These are phyloP conservation scores for Cyprinodon tularosa DNA, from an alignment of 2,113 vertebrate species.

Conservation along the genomic window DNA sequence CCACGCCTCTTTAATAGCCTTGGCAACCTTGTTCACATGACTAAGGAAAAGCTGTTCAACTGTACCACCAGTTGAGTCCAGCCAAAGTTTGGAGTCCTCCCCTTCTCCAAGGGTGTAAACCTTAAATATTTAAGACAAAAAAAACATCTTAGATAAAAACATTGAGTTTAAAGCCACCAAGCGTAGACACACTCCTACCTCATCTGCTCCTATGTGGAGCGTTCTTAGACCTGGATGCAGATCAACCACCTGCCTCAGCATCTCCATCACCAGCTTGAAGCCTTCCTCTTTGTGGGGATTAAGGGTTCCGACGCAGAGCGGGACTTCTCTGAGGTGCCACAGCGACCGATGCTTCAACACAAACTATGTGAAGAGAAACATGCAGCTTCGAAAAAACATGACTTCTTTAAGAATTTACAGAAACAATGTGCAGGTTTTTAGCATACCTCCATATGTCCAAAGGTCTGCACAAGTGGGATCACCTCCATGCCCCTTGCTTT, in stretches of 20 bases:
- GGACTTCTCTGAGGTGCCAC: conserved; percentile 85
- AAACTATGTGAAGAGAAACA: conserved; percentile 80
- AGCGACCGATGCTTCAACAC: conserved; percentile 89
- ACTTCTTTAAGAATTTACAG: background rate
- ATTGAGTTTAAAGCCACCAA: fast-evolving
- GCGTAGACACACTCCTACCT: conserved; percentile 69
- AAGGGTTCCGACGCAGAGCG: conserved; percentile 86
- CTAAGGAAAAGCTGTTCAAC: conserved; percentile 85
- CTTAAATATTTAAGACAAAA: conserved; percentile 64
- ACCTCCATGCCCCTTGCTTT: conserved; percentile 83
- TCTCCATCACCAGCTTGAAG: conserved; percentile 80
- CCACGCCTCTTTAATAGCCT: conserved; percentile 73
- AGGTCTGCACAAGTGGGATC: conserved; percentile 93
- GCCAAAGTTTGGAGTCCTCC: conserved; percentile 87
- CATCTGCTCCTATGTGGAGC: conserved; percentile 93
- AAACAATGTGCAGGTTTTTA: too few relatives aligned
- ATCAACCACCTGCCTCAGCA: conserved; percentile 90
- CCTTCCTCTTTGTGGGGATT: conserved; percentile 88
- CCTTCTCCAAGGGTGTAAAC: conserved; percentile 93
- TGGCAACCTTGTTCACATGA: conserved; percentile 87
- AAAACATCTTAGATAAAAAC: background rate
- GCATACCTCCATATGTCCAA: conserved; percentile 96
- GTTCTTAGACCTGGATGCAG: conserved; percentile 80
- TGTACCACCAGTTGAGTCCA: conserved; percentile 75
- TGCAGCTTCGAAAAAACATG: background rate